Percentiles rank a stretch among this genome's conserved stretches.
Evolutionary conservation across 2,113 vertebrate species (phyloP).

Genomic region (Python bivittatus): DNA sequence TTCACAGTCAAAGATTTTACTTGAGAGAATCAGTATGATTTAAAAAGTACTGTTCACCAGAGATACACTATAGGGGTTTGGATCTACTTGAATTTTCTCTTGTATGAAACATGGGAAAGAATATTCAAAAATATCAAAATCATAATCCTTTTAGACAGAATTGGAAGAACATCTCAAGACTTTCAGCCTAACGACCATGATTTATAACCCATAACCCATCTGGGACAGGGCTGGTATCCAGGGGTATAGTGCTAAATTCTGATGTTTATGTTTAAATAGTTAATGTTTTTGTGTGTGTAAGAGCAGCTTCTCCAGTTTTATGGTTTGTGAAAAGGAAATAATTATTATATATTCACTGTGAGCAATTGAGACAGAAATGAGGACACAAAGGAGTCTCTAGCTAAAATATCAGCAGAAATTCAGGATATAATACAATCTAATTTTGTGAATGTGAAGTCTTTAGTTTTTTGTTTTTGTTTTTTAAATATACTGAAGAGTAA

Average conservation of each 20-base stretch:
- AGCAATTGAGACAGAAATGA: background rate
- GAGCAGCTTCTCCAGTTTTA: background rate
- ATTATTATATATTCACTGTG: background rate
- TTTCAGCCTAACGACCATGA: background rate
- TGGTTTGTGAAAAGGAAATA: background rate
- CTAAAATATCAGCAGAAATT: background rate
- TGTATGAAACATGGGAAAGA: background rate
- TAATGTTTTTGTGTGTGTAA: background rate
- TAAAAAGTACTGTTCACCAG: background rate
- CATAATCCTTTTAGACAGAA: background rate
- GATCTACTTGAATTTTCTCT: background rate
- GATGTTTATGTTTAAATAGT: background rate
- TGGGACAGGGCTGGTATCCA: background rate
- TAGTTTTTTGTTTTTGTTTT: background rate
- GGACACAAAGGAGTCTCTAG: background rate
- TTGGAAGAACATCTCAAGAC: background rate
- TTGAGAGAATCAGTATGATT: background rate
- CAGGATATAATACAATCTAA: background rate
- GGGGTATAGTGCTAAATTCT: background rate
- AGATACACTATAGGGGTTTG: background rate
- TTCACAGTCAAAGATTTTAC: background rate
- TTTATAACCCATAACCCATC: background rate
- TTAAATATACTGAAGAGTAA: background rate
- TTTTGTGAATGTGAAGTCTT: background rate
- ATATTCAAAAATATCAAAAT: background rate